Evolutionary conservation across 2,797 vertebrate genomes (phyloP).

Genomic region (Thamnophis elegans): DNA sequence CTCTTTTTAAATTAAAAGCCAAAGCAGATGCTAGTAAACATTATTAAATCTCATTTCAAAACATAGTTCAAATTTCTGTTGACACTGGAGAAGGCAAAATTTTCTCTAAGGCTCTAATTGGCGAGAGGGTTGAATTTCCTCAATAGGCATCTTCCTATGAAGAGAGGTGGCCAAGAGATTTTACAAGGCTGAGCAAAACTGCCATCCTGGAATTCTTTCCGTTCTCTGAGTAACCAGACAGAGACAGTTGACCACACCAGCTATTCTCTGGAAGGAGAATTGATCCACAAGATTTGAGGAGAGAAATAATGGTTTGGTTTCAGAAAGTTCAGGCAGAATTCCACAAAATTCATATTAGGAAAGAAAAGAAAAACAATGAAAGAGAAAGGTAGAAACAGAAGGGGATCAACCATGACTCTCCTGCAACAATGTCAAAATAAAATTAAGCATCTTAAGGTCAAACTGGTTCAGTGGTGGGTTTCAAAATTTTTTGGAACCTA

Average conservation of each 20-base stretch:
- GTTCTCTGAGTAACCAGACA: not conserved
- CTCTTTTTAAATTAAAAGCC: not conserved
- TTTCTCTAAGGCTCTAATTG: slow-evolving; percentile 19
- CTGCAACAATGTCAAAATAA: not conserved
- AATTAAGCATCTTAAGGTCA: not conserved
- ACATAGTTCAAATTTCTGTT: slow-evolving; percentile 27
- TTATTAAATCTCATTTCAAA: slow-evolving; percentile 27
- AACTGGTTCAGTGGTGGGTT: too few relatives aligned
- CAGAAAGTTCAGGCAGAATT: not conserved
- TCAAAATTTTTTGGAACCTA: too few relatives aligned
- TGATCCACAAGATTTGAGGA: not conserved
- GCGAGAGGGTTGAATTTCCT: not conserved
- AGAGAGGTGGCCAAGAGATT: not conserved
- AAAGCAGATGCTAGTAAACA: slow-evolving; percentile 18
- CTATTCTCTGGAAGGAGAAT: not conserved
- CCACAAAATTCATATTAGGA: not conserved
- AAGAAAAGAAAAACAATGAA: not conserved
- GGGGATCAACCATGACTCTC: not conserved
- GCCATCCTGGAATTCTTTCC: too few relatives aligned
- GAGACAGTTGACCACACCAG: not conserved
- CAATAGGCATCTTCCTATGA: not conserved
- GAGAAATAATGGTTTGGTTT: not conserved
- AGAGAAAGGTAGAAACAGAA: not conserved
- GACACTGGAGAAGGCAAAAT: not conserved
- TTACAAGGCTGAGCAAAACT: not conserved